These are phyloP conservation scores for Drosophila bifasciata DNA, from an alignment of 1,140 invertebrate species.

Conservation along the genomic window DNA sequence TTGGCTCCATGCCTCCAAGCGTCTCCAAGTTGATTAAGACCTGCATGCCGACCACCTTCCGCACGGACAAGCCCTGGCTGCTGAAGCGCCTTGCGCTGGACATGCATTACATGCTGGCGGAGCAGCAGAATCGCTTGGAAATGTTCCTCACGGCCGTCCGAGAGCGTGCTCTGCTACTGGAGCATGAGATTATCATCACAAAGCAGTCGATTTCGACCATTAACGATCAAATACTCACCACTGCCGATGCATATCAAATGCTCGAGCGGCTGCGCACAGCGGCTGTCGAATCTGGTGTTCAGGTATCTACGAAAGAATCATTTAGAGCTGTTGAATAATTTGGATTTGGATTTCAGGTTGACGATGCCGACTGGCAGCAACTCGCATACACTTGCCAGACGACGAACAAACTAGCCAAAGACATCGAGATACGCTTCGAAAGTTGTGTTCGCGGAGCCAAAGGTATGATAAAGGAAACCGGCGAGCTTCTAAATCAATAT, in stretches of 20 bases:
- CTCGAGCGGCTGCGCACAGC: slow-evolving; percentile 20
- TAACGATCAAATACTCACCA: slow-evolving; percentile 10
- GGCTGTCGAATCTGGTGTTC: not conserved
- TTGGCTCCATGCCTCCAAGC: not conserved
- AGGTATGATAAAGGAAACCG: not conserved
- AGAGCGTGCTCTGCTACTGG: slow-evolving; percentile 52
- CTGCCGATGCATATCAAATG: slow-evolving; percentile 34
- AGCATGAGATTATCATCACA: slow-evolving; percentile 49
- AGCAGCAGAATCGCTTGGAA: slow-evolving; percentile 42
- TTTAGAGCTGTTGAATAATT: not conserved
- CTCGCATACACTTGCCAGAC: not conserved
- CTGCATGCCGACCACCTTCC: not conserved
- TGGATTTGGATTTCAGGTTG: slow-evolving; percentile 8
- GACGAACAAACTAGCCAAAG: not conserved
- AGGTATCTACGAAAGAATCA: slow-evolving; percentile 18
- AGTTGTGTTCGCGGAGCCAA: slow-evolving; percentile 19
- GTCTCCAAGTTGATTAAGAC: slow-evolving; percentile 18
- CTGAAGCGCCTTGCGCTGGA: slow-evolving; percentile 26
- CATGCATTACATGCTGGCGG: slow-evolving; percentile 50
- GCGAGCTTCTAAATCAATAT: slow-evolving; percentile 12
- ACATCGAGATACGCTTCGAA: slow-evolving; percentile 18
- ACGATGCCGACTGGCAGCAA: slow-evolving; percentile 25
- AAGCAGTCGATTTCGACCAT: slow-evolving; percentile 15
- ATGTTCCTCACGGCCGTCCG: slow-evolving; percentile 46
- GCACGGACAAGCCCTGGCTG: slow-evolving; percentile 30